Evolutionary conservation across 2,113 vertebrate genomes (phyloP), one percentile per base, ranked within the genome.

Genomic region (Brachypteracias leptosomus): DNA sequence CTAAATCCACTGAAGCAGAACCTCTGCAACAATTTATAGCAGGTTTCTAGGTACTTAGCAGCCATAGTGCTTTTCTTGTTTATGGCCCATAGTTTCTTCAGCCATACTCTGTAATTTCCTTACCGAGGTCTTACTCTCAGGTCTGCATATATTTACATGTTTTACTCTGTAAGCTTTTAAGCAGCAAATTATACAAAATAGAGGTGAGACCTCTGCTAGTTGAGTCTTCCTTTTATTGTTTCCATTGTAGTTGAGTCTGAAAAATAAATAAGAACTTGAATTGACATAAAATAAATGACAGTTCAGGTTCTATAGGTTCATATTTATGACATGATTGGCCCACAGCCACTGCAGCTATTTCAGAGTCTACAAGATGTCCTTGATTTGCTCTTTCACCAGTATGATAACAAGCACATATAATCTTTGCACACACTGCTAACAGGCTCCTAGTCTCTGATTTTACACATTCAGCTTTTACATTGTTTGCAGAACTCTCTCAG

Each of bases 111-210:
- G 93, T 96, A 96, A 96, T 97, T 98, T 98, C 74, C 91, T 95
- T 96, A 97, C 96, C 81, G 94, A 98, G 97, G 97, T 97, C 97
- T 97, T 97, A 97, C 91, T 97, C 97, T 96, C 88, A 95, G 96
- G 97, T 97, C 97, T 98, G 97, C 97, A 98, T 98, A 98, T 97
- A 98, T 98, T 98, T 98, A 98, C 98, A 98, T 98, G 97, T 98
- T 98, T 98, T 98, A 98, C 93, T 94, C 93, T 95, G 90, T 91
- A 97, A 97, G 97, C 97, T 98, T 98, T 98, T 98, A 97, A 98
- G 97, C 96, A 97, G 97, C 97, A 98, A 97, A 98, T 98, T 98
- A 97, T 97, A 98, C 97, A 97, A 97, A 98, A 98, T 97, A 97
- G 97, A 98, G 97, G 97, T 98, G 97, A 98, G 94, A 95, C 97